Evolutionary conservation across 2,797 vertebrate genomes (phyloP).

Genomic region (Acanthurus leucopareius): DNA sequence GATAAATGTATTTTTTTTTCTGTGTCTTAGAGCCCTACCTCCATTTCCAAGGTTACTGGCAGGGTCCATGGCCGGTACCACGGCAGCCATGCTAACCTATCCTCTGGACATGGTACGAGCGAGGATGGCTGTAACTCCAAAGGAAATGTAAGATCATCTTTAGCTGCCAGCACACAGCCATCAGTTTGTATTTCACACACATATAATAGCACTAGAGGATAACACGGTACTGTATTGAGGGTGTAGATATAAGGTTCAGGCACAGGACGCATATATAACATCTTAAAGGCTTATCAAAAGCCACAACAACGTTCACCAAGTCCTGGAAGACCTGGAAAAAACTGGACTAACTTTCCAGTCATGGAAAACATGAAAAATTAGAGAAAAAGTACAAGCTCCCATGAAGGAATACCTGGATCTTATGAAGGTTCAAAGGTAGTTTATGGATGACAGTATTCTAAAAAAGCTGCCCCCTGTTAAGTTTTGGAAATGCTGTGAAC

Average conservation of each 20-base stretch:
- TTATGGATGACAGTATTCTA: too few species aligned
- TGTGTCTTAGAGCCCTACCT: constrained; percentile 87
- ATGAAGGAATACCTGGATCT: too few species aligned
- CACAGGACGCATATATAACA: background rate
- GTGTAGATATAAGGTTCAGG: background rate
- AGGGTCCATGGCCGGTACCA: constrained; percentile 93
- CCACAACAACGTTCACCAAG: background rate
- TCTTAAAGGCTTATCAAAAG: background rate
- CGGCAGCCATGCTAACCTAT: constrained; percentile 94
- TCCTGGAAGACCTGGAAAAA: too few species aligned
- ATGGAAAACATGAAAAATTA: too few species aligned
- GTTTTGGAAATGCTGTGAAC: too few species aligned
- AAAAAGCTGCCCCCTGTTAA: too few species aligned
- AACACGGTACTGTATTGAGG: background rate
- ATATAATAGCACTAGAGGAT: background rate
- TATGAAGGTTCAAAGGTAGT: too few species aligned
- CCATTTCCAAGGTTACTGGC: constrained; percentile 94
- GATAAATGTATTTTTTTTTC: background rate
- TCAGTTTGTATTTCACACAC: background rate
- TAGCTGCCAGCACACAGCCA: background rate
- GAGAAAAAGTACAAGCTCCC: too few species aligned
- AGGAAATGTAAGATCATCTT: constrained; percentile 93
- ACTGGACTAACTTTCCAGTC: too few species aligned
- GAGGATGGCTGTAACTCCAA: constrained; percentile 97
- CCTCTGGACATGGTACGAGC: constrained; percentile 98